A percentile compares a stretch with the other conserved stretches of the same genome.
Conservation (phyloP, 1,140 invertebrate genomes). For the Gonioctena quinquepunctata region DNA sequence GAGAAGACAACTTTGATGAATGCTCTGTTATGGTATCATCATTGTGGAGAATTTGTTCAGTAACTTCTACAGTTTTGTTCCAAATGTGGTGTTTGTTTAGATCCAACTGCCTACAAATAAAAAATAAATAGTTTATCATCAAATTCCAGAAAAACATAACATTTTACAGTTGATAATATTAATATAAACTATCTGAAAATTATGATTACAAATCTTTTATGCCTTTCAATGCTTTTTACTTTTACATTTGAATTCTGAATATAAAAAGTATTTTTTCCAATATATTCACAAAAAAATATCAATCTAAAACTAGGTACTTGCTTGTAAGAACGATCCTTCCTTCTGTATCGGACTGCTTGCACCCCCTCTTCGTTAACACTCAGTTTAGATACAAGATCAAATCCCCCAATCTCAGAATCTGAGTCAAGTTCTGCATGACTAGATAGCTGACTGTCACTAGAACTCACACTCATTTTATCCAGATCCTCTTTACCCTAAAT, state of each 20-base stretch:
- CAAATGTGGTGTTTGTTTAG: constrained; percentile 73
- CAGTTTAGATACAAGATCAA: constrained; percentile 43
- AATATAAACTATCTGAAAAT: too few species aligned
- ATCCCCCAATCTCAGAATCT: constrained; percentile 40
- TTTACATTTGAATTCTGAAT: too few species aligned
- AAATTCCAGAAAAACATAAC: too few species aligned
- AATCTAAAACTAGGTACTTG: too few species aligned
- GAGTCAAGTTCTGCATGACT: constrained; percentile 47
- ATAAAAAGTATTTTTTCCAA: too few species aligned
- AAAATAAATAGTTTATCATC: too few species aligned
- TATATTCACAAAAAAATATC: too few species aligned
- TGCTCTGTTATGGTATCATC: constrained; percentile 55
- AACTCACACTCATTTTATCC: constrained; percentile 53
- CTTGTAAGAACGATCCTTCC: constrained; percentile 50
- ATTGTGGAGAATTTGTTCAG: constrained; percentile 66
- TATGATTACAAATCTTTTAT: too few species aligned
- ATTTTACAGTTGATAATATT: too few species aligned
- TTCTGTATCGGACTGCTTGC: constrained; percentile 44
- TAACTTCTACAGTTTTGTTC: constrained; percentile 71
- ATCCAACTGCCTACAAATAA: constrained; percentile 58
- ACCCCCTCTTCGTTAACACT: constrained; percentile 39
- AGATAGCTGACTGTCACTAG: constrained; percentile 54
- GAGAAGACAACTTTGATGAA: constrained; percentile 66
- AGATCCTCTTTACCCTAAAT: constrained; percentile 47
- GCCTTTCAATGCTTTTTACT: too few species aligned